A percentile compares a stretch with the other conserved stretches of the same genome.
Evolutionary conservation across 2,888 invertebrate species (phyloP).

Genomic region (Drosophila lutescens): DNA sequence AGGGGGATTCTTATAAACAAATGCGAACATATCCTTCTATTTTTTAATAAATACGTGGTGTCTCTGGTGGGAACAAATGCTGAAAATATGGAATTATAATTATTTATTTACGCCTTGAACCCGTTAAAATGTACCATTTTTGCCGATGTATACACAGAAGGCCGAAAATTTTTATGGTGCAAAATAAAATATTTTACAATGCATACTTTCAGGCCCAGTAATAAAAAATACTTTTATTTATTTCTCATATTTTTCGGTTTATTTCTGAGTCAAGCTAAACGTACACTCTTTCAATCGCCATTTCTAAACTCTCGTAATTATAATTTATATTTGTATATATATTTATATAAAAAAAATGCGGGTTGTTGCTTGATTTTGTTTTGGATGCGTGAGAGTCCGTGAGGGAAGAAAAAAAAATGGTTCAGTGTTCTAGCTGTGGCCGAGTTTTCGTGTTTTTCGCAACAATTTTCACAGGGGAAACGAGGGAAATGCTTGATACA

Average conservation of each 20-base stretch:
- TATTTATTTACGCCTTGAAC: no score
- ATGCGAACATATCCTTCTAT: no score
- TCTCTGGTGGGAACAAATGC: no score
- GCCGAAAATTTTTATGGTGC: no score
- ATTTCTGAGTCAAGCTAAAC: constrained; percentile 71
- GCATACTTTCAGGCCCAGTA: not conserved
- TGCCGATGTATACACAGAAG: no score
- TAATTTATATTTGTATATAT: constrained; percentile 60
- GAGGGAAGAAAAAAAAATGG: constrained; percentile 11
- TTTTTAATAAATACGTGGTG: no score
- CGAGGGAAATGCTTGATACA: constrained; percentile 42
- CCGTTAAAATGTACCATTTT: no score
- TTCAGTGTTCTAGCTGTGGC: constrained; percentile 18
- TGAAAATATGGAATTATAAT: no score
- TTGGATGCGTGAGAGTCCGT: constrained; percentile 40
- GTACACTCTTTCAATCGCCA: constrained; percentile 62
- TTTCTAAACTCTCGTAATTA: constrained; percentile 66
- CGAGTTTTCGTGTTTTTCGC: constrained; percentile 19
- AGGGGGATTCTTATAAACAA: no score
- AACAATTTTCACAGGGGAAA: constrained; percentile 30
- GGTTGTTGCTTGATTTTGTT: constrained; percentile 55
- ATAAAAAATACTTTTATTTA: constrained; percentile 9
- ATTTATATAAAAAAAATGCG: constrained; percentile 60
- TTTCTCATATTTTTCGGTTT: constrained; percentile 59
- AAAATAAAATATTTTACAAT: not conserved